Base-by-base conservation (phyloP, 2,888 invertebrate species). In the Pristionchus exspectatus region DNA sequence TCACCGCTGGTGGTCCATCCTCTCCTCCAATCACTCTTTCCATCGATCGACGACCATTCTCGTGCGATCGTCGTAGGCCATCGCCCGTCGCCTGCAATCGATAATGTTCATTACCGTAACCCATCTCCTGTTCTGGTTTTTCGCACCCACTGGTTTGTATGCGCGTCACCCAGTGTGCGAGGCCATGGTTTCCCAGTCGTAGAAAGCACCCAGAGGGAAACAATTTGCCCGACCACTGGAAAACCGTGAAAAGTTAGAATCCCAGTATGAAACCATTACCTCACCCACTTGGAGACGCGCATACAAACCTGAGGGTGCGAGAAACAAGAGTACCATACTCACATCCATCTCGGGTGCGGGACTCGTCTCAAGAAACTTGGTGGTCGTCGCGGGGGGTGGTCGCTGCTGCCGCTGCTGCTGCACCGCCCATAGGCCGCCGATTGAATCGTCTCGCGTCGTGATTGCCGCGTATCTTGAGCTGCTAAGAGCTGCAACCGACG, bases 61-160 rank as follows among this genome's bases (percentile, higher is more conserved):
- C 59, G n/a, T 38, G 54, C 44, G 87, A 87, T 83, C 66, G 44
- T 74, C 72, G 44, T 50, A 50, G 44, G 44, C 44, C 77, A 56
- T 87, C 84, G 59, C 59, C 30, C 81, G 81, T 87, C 24, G 69
- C 87, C 81, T 86, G 77, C 30, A 89, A 63, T 27, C n/a, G n/a
- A 50, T 59, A 87, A 44, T 38, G 38, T 86, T 1, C 5, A 84
- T 44, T 81, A 44, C 44, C 83, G 38, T 38, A 38, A 38, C 38
- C 38, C 38, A 3, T 38, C 38, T 38, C 38, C 38, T 5, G 5
- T 74, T 38, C 24, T 74, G n/a, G n/a, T n/a, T n/a, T n/a, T n/a
- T n/a, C n/a, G n/a, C n/a, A n/a, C n/a, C n/a, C n/a, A n/a, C n/a
- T n/a, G n/a, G n/a, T n/a, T n/a, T n/a, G n/a, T n/a, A n/a, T n/a